Base-by-base conservation (phyloP, 2,113 vertebrate species). In the Genyomyrus donnyi region DNA sequence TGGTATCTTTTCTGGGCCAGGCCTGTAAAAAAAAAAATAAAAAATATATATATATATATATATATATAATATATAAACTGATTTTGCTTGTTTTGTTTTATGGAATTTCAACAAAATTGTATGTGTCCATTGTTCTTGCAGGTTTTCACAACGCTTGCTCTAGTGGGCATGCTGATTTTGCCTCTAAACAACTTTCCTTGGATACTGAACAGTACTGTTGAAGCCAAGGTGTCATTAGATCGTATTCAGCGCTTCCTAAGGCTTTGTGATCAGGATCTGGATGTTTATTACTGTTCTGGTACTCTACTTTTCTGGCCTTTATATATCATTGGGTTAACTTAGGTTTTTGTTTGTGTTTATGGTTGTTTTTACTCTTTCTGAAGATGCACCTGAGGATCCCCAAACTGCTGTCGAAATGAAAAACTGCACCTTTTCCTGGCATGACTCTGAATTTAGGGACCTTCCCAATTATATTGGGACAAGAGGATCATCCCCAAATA, bases 101-200 rank as follows among this genome's bases (percentile, higher is more conserved):
- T 2, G 17, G 80, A 84, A 46, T 84, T 84, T 46, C 17, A 53
- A 84, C 70, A 35, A 77, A 5, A 39, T 66, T 66, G 70, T 39
- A 39, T 77, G 21, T 85, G 83, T 45, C 19, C 83, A 85, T 48
- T 85, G 8, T 42, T 48, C 83, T 56, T 90, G 13, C 92, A 99
- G 98, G 98, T 99, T 6, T 99, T 99, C 93, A 99, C 98, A 9
- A 97, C 98, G 0, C 8, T 99, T 93, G 98, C 98, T 19, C 95
- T 99, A 90, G 97, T 99, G 0, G 96, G 95, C 39, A 97, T 99
- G 98, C 94, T 99, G 77, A 98, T 99, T 92, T 84, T 97, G 7
- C 98, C 98, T 0, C 97, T 99, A 87, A 99, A 99, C 90, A 90
- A 91, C 83, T 99, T 99, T 89, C 98, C 98, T 0, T 99, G 98